Evolutionary conservation across 2,888 invertebrate species (phyloP), one percentile per base, ranked within the genome.

Genomic region (Nemotelus pantherinus): DNA sequence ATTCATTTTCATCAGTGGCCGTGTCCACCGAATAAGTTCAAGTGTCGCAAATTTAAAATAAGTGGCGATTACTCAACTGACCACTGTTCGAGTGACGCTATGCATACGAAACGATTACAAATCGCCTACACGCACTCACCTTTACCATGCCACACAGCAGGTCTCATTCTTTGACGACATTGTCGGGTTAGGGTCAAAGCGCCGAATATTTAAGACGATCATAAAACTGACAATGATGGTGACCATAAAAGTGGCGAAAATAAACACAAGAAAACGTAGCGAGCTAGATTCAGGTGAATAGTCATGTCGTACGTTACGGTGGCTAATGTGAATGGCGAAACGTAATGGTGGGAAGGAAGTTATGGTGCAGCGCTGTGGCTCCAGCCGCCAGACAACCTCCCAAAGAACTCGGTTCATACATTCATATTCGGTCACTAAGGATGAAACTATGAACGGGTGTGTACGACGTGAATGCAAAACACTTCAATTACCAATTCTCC

Each of bases 401-500:
- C 10, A 43, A 10, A 63, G 43, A 3, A 63, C 25, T 25, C 25
- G 43, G 4, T 10, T 41, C 9, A 7, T 43, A 63, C 39, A 63
- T 50, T 5, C 9, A 50, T 9, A 9, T 9, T 50, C 9, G 50
- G 5, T 9, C 9, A 5, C 50, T 7, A 7, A 50, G 9, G 5
- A 5, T 50, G 50, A 50, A 7, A 50, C 9, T 50, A 5, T 50
- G 50, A 5, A 9, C 50, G 50, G 39, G 10, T 3, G 3, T 44
- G 43, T 47, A 45, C 47, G 67, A 45, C 45, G 67, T 47, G 67
- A 45, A 67, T 48, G 67, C 47, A 67, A 48, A n/a, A n/a, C n/a
- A 67, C 45, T 67, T 47, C 67, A 67, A 67, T 67, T 67, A 67
- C 48, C 47, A 41, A 63, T 6, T 39, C 63, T 63, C 63, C 67